Conservation (phyloP, 2,113 vertebrate genomes). For the Nothocercus julius region DNA sequence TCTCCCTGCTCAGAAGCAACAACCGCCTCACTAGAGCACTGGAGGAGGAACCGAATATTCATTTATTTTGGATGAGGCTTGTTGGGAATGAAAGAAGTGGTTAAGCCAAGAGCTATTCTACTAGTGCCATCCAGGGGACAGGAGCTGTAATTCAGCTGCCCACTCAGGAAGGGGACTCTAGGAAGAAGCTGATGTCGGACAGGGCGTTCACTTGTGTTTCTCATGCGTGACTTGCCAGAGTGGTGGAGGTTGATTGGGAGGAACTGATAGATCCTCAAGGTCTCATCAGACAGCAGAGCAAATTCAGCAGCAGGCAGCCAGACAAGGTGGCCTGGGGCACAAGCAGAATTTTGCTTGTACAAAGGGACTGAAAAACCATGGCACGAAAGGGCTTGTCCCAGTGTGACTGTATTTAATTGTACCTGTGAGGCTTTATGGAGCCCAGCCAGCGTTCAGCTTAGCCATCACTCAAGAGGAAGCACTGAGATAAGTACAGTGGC, state of each 20-base stretch:
- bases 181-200: neutral
- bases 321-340: too few relatives aligned
- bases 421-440: neutral
- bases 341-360: neutral
- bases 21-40: too few relatives aligned
- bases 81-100: neutral
- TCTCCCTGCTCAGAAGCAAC: neutral
- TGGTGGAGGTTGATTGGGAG: rapidly evolving
- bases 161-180: neutral
- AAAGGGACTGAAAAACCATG: neutral
- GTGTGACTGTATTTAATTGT: neutral
- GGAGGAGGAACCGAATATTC: neutral
- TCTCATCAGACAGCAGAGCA: neutral
- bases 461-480: rapidly evolving
- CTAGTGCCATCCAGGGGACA: conserved; percentile 67
- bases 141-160: neutral
- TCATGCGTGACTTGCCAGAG: neutral
- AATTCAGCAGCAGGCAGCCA: neutral
- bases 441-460: neutral
- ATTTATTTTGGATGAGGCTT: neutral
- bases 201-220: neutral
- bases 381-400: neutral
- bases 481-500: rapidly evolving
- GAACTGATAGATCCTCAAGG: neutral
- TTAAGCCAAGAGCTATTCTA: neutral